Base-by-base conservation (phyloP, 2,888 invertebrate genomes). In the Syrphus vitripennis region DNA sequence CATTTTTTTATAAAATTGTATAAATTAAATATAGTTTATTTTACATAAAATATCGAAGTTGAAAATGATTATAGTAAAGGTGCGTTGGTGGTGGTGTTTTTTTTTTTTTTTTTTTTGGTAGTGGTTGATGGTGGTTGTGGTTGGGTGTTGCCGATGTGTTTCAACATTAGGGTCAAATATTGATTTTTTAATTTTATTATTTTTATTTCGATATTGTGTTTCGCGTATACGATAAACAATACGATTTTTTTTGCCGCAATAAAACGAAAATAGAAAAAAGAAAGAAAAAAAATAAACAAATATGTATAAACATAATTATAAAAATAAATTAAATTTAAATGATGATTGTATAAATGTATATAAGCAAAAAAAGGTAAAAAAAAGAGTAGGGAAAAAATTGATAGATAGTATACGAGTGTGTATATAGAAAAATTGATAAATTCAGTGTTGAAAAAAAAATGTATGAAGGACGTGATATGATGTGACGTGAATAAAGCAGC, bases 201-300 rank as follows among this genome's bases (percentile, higher is more conserved):
- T 88, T 88, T 82, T 89, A 87, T 69, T 61, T 57, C 31, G 65
- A 34, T 67, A n/a, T 69, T 69, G 19, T 74, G 42, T 65, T 61
- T 61, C n/a, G n/a, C n/a, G 26, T 29, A 19, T 45, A 16, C n/a
- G 63, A 63, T 45, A 59, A 65, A 45, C 19, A 65, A 21, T 48
- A 59, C 70, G 67, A 50, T 63, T 83, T 7, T 75, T 75, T 84
- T 61, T 55, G 75, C 77, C 77, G 82, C 80, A 88, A 81, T 71
- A 76, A 88, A 88, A 87, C 83, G 83, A 88, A 88, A 88, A 79
- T 55, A 67, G 65, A 82, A 87, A 69, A 83, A 76, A 71, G 59
- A 87, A 82, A 71, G 61, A 69, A 88, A 83, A 69, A 71, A 65
- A 77, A 77, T 48, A 71, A 61, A 45, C 21, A 70, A 63, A 81